phyloP scores from a whole-genome alignment of 2,113 vertebrate species.

The Cyprinodon variegatus region DNA sequence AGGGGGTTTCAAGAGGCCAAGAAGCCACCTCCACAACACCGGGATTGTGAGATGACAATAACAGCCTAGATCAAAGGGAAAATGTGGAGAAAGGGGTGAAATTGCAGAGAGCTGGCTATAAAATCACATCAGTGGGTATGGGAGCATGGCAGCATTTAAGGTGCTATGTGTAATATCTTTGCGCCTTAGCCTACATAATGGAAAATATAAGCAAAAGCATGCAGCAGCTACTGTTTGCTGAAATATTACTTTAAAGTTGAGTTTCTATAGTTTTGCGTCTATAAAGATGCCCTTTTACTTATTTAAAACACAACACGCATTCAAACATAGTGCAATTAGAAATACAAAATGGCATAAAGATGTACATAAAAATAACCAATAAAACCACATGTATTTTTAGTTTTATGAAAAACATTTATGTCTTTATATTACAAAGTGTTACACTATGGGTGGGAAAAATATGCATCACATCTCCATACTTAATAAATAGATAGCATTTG shows the following conservation, averaged over 20 bases:
- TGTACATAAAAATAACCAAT: not conserved
- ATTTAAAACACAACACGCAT: conserved; percentile 17
- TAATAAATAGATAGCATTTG: too few species aligned
- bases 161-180: conserved; percentile 64
- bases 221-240: conserved; percentile 18
- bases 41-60: conserved; percentile 65
- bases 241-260: conserved; percentile 23
- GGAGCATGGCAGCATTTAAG: conserved; percentile 57
- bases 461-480: too few species aligned
- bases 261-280: conserved; percentile 32
- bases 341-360: not conserved
- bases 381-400: not conserved
- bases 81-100: conserved; percentile 27
- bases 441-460: too few species aligned
- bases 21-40: conserved; percentile 49
- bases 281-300: conserved; percentile 23
- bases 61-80: conserved; percentile 64
- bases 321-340: conserved; percentile 5
- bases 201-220: conserved; percentile 26
- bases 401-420: too few species aligned
- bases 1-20: conserved; percentile 50
- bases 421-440: too few species aligned
- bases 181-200: conserved; percentile 41
- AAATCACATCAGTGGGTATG: conserved; percentile 67
- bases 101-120: conserved; percentile 50